Evolutionary conservation across 2,797 vertebrate species (phyloP).

Genomic region (Lutra lutra): DNA sequence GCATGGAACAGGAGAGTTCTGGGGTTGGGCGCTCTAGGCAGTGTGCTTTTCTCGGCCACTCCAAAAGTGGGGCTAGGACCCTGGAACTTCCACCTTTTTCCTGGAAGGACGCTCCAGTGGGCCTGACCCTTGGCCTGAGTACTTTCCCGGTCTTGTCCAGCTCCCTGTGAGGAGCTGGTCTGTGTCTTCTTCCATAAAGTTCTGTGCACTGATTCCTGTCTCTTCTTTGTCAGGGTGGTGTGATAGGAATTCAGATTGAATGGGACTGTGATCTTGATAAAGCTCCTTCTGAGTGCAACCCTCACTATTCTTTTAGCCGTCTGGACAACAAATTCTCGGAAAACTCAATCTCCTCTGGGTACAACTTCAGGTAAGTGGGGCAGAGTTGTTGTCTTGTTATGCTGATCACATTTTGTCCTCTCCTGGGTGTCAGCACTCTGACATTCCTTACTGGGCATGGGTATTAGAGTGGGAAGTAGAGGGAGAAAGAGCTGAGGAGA

Average conservation of each 20-base stretch:
- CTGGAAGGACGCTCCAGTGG: rapidly evolving
- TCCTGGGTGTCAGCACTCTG: neutral
- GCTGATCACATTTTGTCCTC: neutral
- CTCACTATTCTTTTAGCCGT: conserved; percentile 94
- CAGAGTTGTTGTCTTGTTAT: neutral
- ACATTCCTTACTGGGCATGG: neutral
- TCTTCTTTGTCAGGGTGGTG: conserved; percentile 89
- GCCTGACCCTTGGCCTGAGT: neutral
- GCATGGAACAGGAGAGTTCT: rapidly evolving
- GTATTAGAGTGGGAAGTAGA: neutral
- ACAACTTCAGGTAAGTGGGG: conserved; percentile 95
- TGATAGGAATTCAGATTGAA: conserved; percentile 94
- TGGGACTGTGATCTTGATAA: conserved; percentile 98
- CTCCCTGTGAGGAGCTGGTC: neutral
- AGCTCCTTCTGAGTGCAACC: conserved; percentile 91
- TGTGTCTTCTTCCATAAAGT: neutral
- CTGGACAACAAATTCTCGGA: conserved; percentile 90
- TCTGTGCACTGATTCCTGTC: conserved; percentile 48
- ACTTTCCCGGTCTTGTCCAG: neutral
- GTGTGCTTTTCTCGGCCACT: neutral
- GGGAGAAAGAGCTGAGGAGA: neutral
- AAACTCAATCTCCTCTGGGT: conserved; percentile 91
- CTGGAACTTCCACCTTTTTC: neutral
- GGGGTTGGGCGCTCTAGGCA: rapidly evolving
- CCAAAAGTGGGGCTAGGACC: neutral